Percentiles rank a stretch among this genome's conserved stretches.
These are phyloP conservation scores for Podarcis siculus DNA, from an alignment of 2,797 vertebrate species.

Conservation along the genomic window DNA sequence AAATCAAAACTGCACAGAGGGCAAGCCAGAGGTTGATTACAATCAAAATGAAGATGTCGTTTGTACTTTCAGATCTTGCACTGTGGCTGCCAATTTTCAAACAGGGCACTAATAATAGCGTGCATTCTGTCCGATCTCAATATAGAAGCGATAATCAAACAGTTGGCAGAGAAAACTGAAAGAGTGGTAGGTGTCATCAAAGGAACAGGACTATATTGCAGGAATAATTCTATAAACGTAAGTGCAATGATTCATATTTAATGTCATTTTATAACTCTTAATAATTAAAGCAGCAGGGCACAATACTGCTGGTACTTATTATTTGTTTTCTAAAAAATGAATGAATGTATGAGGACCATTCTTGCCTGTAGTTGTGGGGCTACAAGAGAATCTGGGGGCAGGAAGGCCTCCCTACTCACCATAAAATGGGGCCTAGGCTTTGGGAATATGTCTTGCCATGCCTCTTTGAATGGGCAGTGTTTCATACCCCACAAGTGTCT, in stretches of 20 bases:
- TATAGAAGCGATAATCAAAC: background rate
- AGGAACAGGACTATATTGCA: background rate
- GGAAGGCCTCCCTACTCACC: too few relatives aligned
- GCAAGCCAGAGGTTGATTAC: conserved; percentile 44
- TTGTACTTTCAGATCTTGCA: conserved; percentile 44
- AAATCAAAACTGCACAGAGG: conserved; percentile 50
- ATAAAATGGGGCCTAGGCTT: too few relatives aligned
- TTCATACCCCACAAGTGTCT: too few relatives aligned
- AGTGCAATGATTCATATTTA: background rate
- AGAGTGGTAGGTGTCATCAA: background rate
- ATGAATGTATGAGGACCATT: too few relatives aligned
- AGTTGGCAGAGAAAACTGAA: background rate
- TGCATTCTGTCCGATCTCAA: background rate
- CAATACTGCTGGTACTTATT: too few relatives aligned
- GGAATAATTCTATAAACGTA: background rate
- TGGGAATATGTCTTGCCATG: too few relatives aligned
- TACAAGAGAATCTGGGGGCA: too few relatives aligned
- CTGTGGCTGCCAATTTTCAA: conserved; percentile 3
- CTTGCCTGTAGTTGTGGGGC: too few relatives aligned
- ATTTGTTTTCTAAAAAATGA: too few relatives aligned
- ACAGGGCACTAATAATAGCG: background rate
- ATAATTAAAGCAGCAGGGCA: background rate
- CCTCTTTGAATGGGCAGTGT: too few relatives aligned
- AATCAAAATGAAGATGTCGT: conserved; percentile 54
- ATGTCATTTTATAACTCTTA: background rate